Base-by-base conservation (phyloP, 2,113 vertebrate genomes). In the Centropus unirufus region DNA sequence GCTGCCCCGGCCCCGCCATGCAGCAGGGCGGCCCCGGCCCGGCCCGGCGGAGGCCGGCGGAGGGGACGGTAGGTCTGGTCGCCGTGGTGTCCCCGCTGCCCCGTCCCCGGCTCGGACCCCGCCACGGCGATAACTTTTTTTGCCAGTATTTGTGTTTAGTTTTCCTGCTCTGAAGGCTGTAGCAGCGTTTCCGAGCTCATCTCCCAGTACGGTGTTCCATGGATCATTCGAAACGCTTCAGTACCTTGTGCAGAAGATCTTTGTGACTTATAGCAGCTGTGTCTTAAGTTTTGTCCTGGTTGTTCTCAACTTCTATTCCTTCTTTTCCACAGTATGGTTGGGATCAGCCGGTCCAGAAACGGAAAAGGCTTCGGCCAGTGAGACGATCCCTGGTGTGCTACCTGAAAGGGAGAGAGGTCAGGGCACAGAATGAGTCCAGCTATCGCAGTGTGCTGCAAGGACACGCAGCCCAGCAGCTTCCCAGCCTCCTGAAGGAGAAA, bases 361-460 rank as follows among this genome's bases (percentile, higher is more conserved):
- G 97, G 69, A 98, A 96, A 89, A 98, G 98, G 59, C 98, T 99
- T 26, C 98, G 98, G 19, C 93, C 98, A 17, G 97, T 99, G 89
- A 98, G 98, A 94, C 98, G 97, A 96, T 99, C 99, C 5, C 96
- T 99, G 96, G 99, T 99, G 30, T 99, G 98, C 95, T 99, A 99
- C 57, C 97, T 99, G 83, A 99, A 99, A 90, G 98, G 98, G 30
- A 98, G 99, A 62, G 99, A 99, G 98, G 98, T 99, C 93, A 97
- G 98, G 68, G 98, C 98, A 66, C 99, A 99, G 87, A 98, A 98
- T 63, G 99, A 99, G 75, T 97, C 98, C 95, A 97, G 94, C 91
- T 99, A 99, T 82, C 98, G 98, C 82, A 97, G 96, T 42, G 93
- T 99, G 92, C 95, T 99, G 81, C 98, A 98, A 2, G 98, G 98